Percentiles rank a stretch among this genome's conserved stretches.
These are phyloP conservation scores for Sebastes elongatus DNA, from an alignment of 2,797 vertebrate species.

Conservation along the genomic window DNA sequence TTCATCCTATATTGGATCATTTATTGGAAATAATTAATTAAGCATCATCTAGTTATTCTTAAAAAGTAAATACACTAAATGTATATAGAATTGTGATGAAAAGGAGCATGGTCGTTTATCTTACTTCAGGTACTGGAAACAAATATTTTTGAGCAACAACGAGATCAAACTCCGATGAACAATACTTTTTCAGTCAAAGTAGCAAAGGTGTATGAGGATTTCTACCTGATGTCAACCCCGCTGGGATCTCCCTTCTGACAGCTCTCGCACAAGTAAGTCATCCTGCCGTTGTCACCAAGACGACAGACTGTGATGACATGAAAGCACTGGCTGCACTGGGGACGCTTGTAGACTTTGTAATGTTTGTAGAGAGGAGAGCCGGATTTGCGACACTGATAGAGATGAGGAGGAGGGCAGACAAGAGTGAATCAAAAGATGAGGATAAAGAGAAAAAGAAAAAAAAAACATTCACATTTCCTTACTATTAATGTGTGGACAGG, in stretches of 20 bases:
- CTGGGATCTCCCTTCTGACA: conserved; percentile 89
- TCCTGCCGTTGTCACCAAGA: conserved; percentile 89
- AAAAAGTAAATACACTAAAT: not conserved
- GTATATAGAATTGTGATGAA: not conserved
- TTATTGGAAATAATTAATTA: not conserved
- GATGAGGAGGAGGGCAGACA: conserved; percentile 16
- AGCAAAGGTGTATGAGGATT: conserved; percentile 13
- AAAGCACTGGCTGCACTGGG: conserved; percentile 84
- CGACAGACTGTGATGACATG: conserved; percentile 88
- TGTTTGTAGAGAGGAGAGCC: conserved; percentile 86
- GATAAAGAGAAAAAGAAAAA: conserved; percentile 12
- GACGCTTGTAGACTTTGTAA: conserved; percentile 90
- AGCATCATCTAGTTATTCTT: not conserved
- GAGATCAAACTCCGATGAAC: not conserved
- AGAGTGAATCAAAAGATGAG: conserved; percentile 23
- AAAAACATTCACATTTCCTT: not conserved
- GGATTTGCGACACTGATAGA: conserved; percentile 86
- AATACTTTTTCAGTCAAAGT: conserved; percentile 12
- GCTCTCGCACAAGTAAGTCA: conserved; percentile 92
- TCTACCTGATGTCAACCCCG: conserved; percentile 83
- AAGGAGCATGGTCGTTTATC: not conserved
- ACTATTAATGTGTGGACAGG: conserved; percentile 5
- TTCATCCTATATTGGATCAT: not conserved
- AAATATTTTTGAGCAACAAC: not conserved
- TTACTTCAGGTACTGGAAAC: not conserved